Conservation (phyloP, 2,888 invertebrate genomes). For the Agriopis marginaria region DNA sequence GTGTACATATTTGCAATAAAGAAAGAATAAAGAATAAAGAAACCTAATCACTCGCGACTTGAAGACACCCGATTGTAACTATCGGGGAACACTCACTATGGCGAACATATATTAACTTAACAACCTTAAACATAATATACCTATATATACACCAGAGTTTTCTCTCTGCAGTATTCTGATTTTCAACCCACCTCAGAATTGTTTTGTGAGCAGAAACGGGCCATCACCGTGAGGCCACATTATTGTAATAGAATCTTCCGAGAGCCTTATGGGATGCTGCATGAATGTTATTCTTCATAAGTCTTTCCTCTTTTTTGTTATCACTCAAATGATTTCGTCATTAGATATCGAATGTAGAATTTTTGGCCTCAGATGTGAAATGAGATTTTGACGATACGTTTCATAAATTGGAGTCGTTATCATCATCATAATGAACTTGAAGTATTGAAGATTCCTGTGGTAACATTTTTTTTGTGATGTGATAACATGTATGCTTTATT, state of each 20-base stretch:
- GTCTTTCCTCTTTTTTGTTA: conserved; percentile 8
- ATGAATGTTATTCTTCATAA: conserved; percentile 22
- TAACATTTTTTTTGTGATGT: not conserved
- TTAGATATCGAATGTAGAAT: conserved; percentile 6
- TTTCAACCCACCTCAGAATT: conserved; percentile 53
- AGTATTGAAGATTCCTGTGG: not conserved
- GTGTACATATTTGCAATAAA: too few species aligned
- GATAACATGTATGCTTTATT: too few species aligned
- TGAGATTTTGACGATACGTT: conserved; percentile 26
- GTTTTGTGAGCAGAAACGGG: conserved; percentile 45
- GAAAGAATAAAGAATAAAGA: too few species aligned
- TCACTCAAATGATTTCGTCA: conserved; percentile 23
- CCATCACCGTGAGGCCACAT: conserved; percentile 44
- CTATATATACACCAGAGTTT: not conserved
- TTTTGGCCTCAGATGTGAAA: conserved; percentile 4
- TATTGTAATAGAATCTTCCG: conserved; percentile 43
- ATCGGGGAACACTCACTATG: too few species aligned
- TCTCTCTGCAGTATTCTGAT: conserved; percentile 2
- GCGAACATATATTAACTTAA: too few species aligned
- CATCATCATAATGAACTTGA: conserved; percentile 1
- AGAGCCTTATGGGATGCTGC: conserved; percentile 38
- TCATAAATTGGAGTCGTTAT: conserved; percentile 6
- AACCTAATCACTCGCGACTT: too few species aligned
- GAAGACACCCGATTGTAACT: too few species aligned
- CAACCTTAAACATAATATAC: too few species aligned